phyloP scores from a whole-genome alignment of 2,888 invertebrate species.

The Sinelater perroti region DNA sequence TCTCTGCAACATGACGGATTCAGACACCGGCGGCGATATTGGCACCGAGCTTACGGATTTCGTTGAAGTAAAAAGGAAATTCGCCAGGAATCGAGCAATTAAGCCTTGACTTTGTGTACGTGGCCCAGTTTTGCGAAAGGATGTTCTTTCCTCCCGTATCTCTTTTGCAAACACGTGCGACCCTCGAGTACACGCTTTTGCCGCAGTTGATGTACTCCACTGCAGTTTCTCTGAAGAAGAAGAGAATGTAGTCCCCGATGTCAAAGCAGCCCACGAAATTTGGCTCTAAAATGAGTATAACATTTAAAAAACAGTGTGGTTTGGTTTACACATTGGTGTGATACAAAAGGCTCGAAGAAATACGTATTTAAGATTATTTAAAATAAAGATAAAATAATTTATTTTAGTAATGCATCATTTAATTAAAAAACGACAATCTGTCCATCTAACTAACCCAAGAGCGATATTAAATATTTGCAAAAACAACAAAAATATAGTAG shows the following conservation, averaged over 20 bases:
- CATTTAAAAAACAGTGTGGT: background rate
- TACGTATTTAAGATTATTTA: too few species aligned
- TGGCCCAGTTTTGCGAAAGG: conserved; percentile 94
- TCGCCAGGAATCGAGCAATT: conserved; percentile 98
- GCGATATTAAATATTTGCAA: too few species aligned
- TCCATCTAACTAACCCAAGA: too few species aligned
- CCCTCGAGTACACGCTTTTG: conserved; percentile 94
- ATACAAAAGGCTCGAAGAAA: too few species aligned
- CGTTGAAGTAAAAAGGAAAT: conserved; percentile 98
- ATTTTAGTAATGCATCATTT: too few species aligned
- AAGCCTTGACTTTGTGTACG: conserved; percentile 91
- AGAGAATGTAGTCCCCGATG: conserved; percentile 91
- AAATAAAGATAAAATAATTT: too few species aligned
- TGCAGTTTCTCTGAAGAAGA: conserved; percentile 98
- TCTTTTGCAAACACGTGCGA: conserved; percentile 95
- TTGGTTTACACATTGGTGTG: too few species aligned
- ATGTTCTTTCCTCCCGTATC: conserved; percentile 95
- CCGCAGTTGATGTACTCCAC: conserved; percentile 97
- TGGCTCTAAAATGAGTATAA: conserved; percentile 77
- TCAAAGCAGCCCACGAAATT: conserved; percentile 97
- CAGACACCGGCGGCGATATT: background rate
- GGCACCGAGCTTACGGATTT: conserved; percentile 82
- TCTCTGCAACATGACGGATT: conserved; percentile 70
- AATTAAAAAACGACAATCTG: too few species aligned
- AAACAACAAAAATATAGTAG: too few species aligned